Evolutionary conservation across 92 coral and sea anemone species (phyloP).

Genomic region (Pocillopora grandis): DNA sequence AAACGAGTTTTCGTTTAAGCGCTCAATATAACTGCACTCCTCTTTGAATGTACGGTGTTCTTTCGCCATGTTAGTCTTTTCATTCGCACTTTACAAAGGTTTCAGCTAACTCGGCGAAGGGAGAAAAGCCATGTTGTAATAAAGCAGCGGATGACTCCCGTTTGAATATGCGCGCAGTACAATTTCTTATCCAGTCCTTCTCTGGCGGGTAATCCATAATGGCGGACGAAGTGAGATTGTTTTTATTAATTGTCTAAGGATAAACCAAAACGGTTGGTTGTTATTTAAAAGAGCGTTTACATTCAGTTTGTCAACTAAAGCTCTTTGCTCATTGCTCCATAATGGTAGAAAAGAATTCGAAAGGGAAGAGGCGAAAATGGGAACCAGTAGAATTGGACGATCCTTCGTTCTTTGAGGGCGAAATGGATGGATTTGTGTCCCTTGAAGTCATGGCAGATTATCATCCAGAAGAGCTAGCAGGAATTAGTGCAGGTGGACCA

Average conservation of each 20-base stretch:
- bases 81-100: not conserved
- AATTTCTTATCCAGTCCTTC: conserved; percentile 30
- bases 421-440: too few species aligned
- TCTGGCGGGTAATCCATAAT: conserved; percentile 38
- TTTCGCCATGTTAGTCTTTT: conserved; percentile 11
- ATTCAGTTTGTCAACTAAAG: not conserved
- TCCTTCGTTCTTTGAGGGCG: too few species aligned
- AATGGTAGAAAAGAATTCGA: conserved; percentile 49
- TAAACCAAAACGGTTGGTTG: not conserved
- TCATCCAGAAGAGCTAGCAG: too few species aligned
- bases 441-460: too few species aligned
- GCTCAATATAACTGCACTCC: conserved; percentile 84
- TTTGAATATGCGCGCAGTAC: conserved; percentile 13
- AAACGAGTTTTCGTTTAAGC: conserved; percentile 67
- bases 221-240: conserved; percentile 27
- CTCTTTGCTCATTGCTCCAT: not conserved
- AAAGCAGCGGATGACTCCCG: not conserved
- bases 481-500: too few species aligned
- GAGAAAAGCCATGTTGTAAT: not conserved
- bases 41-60: conserved; percentile 79
- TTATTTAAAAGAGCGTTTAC: not conserved
- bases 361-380: conserved; percentile 86
- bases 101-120: not conserved
- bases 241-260: too few species aligned
- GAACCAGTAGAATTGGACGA: conserved; percentile 73